Percentiles rank a stretch among this genome's conserved stretches.
Conservation (phyloP, 2,113 vertebrate species). For the Trogon surrucura region DNA sequence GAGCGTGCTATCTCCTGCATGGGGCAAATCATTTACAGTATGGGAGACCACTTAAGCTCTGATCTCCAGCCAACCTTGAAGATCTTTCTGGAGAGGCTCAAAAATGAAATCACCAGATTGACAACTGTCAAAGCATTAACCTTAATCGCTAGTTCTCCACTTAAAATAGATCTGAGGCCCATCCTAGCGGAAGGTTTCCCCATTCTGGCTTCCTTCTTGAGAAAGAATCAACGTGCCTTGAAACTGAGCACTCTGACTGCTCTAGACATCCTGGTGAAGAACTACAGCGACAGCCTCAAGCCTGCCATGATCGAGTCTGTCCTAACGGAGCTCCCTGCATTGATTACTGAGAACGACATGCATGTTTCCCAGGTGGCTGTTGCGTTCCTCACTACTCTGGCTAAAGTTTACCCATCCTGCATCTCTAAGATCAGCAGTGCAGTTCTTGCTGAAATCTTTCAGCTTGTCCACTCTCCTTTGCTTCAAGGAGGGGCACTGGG, state of each 20-base stretch:
- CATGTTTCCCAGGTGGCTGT: constrained; percentile 91
- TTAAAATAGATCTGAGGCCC: constrained; percentile 84
- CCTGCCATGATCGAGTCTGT: constrained; percentile 80
- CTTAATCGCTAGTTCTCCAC: constrained; percentile 81
- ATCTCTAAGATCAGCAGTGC: constrained; percentile 82
- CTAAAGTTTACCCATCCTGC: constrained; percentile 81
- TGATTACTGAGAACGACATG: constrained; percentile 91
- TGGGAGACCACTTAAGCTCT: constrained; percentile 85
- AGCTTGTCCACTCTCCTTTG: constrained; percentile 86
- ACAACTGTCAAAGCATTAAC: constrained; percentile 86
- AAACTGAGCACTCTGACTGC: constrained; percentile 85
- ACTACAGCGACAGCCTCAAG: constrained; percentile 85
- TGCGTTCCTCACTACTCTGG: constrained; percentile 82
- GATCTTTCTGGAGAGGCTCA: constrained; percentile 90
- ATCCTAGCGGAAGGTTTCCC: constrained; percentile 85
- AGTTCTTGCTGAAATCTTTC: constrained; percentile 80
- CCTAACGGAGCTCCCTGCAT: constrained; percentile 82
- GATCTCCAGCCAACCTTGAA: constrained; percentile 84
- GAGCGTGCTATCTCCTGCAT: constrained; percentile 93
- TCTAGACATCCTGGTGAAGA: constrained; percentile 83
- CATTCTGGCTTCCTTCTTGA: constrained; percentile 87
- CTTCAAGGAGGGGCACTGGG: constrained; percentile 85
- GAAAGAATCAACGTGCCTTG: constrained; percentile 90
- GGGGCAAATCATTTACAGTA: constrained; percentile 85
- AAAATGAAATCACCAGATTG: constrained; percentile 92